Evolutionary conservation across 2,888 invertebrate genomes (phyloP), one percentile per base, ranked within the genome.

Genomic region (Atethmia centrago): DNA sequence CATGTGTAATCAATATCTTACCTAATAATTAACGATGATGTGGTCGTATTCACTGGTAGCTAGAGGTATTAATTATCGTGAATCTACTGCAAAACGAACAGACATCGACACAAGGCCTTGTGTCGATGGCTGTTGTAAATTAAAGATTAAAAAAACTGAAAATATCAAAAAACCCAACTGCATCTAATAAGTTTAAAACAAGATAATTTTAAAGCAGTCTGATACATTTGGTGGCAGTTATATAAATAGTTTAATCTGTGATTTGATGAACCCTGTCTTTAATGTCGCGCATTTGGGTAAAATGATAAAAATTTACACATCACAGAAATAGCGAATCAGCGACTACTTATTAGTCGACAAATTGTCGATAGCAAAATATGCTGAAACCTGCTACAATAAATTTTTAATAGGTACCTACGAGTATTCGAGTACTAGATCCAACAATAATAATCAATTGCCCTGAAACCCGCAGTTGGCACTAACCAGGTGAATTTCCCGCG

Each of bases 401-500:
- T 1, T 40, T 56, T 14, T 36, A 45, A 71, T 3, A 45, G 0
- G 8, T 7, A 36, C 45, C 7, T n/a, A n/a, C n/a, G n/a, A n/a
- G n/a, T n/a, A 9, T 47, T 42, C 9, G 21, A 4, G 25, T 21
- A 12, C 68, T 56, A 31, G 40, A 16, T 55, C 5, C 47, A 66
- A 47, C 40, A 25, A 78, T 70, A 12, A 14, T 71, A 69, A 55
- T 53, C 25, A 71, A 75, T 75, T 47, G 31, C 25, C 25, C 53
- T 42, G 47, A 61, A 79, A 61, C 31, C 53, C 40, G 47, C 53
- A 53, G 14, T 72, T 53, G 40, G 40, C 14, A 14, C 7, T 31
- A 79, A 75, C 79, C 31, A 53, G 53, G 73, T 73, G 53, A 72
- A 61, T 72, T 61, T 53, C 40, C 61, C 53, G 79, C 53, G 40